Evolutionary conservation across 2,797 vertebrate genomes (phyloP), one percentile per base, ranked within the genome.

Genomic region (Sarcoramphus papa): DNA sequence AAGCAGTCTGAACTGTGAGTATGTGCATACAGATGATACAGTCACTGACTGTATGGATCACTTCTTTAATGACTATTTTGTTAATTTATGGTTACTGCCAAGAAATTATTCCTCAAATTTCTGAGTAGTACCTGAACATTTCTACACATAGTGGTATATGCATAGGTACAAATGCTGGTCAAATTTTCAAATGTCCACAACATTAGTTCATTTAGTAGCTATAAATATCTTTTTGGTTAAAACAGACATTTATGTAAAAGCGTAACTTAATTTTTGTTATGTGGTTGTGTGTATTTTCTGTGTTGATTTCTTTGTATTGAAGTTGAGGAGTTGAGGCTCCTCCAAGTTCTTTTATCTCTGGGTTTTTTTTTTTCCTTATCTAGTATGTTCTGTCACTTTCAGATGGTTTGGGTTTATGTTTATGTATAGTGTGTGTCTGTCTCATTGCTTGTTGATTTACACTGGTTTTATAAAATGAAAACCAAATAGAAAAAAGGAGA

Each of bases 401-500:
- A 70, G 69, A 48, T 70, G 5, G 5, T 78, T 90, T 90, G 41
- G 73, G 68, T 97, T 90, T 76, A 60, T 88, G 57, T 97, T 91
- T 94, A 90, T 90, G 53, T 94, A 67, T 95, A 80, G 87, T 85
- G 35, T 90, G 24, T 97, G 51, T 95, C 65, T 98, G 88, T 97
- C 80, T 97, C 81, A 80, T 81, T 97, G 57, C 94, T 93, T 98
- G 92, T 98, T 98, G 85, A 97, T 95, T 96, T 96, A 85, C 93
- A 93, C 91, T 95, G 96, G 57, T 96, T 98, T 98, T 96, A 94
- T 96, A 85, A 95, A 97, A 93, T 88, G 85, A 93, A 96, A 96
- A 96, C 59, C 56, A 92, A 97, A 96, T 98, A 98, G 98, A 98
- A 89, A 97, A 97, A 97, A 97, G 96, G 97, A 97, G 97, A 97